Conservation (phyloP, 2,888 invertebrate species). For the Drosophila nr. fundita region DNA sequence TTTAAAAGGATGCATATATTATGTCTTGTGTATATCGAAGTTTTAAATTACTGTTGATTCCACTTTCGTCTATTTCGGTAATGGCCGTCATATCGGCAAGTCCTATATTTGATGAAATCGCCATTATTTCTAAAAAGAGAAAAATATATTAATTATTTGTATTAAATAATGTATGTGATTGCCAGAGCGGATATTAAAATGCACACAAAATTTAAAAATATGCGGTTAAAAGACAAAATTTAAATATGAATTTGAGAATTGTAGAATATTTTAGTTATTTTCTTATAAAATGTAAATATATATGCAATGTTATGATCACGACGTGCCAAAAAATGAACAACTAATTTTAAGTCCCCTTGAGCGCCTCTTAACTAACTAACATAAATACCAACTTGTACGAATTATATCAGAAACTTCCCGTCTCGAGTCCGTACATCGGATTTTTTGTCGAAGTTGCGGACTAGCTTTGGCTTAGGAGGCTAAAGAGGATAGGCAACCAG, state of each 20-base stretch:
- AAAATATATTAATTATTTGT: neutral
- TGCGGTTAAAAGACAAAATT: neutral
- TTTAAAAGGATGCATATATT: constrained; percentile 94
- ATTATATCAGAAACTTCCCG: too few relatives aligned
- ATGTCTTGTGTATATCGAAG: constrained; percentile 92
- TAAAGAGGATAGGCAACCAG: neutral
- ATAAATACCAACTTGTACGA: too few relatives aligned
- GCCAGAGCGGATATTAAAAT: neutral
- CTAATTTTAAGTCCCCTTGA: too few relatives aligned
- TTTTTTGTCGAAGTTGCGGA: neutral
- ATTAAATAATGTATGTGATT: neutral
- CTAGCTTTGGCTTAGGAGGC: neutral
- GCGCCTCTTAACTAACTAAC: too few relatives aligned
- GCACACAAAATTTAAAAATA: rapidly evolving
- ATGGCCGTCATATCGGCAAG: constrained; percentile 96
- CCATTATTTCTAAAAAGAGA: constrained; percentile 74
- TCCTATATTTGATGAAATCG: constrained; percentile 87
- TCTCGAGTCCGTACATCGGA: too few relatives aligned
- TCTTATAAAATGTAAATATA: neutral
- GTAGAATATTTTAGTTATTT: neutral
- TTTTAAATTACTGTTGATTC: constrained; percentile 94
- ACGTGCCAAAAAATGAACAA: too few relatives aligned
- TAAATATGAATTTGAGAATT: neutral
- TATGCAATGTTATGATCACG: too few relatives aligned
- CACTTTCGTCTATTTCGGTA: constrained; percentile 94